These are phyloP conservation scores for Acleris sparsana DNA, from an alignment of 2,888 invertebrate genomes.

Conservation along the genomic window DNA sequence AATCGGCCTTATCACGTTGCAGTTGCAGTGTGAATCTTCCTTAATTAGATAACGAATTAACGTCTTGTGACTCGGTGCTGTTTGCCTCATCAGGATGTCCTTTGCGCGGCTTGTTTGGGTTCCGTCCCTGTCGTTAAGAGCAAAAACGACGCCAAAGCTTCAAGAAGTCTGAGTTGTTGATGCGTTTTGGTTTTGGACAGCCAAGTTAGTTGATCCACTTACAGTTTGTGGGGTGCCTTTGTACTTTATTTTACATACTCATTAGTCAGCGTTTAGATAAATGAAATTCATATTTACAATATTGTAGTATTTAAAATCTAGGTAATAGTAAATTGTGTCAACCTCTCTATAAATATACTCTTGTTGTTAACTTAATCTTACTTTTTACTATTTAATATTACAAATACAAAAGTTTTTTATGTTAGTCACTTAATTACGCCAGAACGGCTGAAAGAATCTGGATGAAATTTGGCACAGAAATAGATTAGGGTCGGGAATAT, in stretches of 20 bases:
- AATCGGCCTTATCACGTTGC: constrained; percentile 22
- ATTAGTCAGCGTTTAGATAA: constrained; percentile 7
- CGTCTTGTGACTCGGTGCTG: constrained; percentile 63
- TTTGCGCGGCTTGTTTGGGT: constrained; percentile 58
- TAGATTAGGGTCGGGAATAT: no score
- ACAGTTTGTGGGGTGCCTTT: constrained; percentile 3
- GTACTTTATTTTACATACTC: background rate
- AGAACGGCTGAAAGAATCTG: no score
- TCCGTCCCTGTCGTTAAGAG: background rate
- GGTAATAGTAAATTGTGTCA: no score
- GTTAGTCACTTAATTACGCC: no score
- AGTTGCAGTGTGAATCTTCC: constrained; percentile 49
- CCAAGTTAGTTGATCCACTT: constrained; percentile 8
- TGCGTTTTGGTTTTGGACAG: background rate
- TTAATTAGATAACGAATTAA: constrained; percentile 79
- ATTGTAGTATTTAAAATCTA: no score
- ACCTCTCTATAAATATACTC: no score
- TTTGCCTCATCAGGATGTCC: constrained; percentile 64
- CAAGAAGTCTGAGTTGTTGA: background rate
- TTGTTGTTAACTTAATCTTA: no score
- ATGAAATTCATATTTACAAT: no score
- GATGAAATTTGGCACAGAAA: no score
- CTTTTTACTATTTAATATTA: no score
- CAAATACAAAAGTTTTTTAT: no score
- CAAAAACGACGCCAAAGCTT: constrained; percentile 9